phyloP scores from a whole-genome alignment of 2,888 invertebrate species.

The Calliopum simillimum region DNA sequence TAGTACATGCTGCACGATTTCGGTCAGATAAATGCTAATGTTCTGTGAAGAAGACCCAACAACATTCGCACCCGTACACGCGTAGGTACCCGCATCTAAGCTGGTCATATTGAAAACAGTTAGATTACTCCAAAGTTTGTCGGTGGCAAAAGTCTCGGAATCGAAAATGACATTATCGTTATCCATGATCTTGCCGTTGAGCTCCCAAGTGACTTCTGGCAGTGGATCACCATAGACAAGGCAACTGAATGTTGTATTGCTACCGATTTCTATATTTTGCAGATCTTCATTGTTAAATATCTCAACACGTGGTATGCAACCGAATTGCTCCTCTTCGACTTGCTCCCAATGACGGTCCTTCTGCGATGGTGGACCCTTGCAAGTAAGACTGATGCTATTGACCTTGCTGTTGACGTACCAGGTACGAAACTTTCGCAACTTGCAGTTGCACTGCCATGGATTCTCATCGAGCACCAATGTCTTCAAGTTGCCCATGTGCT shows the following conservation, averaged over 20 bases:
- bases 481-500: slow-evolving; percentile 82
- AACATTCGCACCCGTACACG: slow-evolving; percentile 71
- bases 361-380: slow-evolving; percentile 78
- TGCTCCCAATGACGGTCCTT: slow-evolving; percentile 82
- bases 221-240: slow-evolving; percentile 85
- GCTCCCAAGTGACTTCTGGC: slow-evolving; percentile 85
- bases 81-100: slow-evolving; percentile 85
- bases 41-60: slow-evolving; percentile 69
- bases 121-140: slow-evolving; percentile 79
- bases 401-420: slow-evolving; percentile 86
- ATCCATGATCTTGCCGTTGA: slow-evolving; percentile 77
- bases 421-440: slow-evolving; percentile 82
- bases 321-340: slow-evolving; percentile 80
- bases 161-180: slow-evolving; percentile 70
- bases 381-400: slow-evolving; percentile 79
- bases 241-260: slow-evolving; percentile 85
- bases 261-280: slow-evolving; percentile 79
- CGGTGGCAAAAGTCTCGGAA: slow-evolving; percentile 62
- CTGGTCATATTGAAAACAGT: slow-evolving; percentile 86
- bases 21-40: slow-evolving; percentile 74
- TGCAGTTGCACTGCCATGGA: slow-evolving; percentile 92
- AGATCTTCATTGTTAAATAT: slow-evolving; percentile 72
- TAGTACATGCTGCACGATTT: slow-evolving; percentile 71
- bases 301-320: slow-evolving; percentile 82
- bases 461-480: slow-evolving; percentile 85